Conservation (phyloP, 2,113 vertebrate genomes). For the Macquaria ambigua region DNA sequence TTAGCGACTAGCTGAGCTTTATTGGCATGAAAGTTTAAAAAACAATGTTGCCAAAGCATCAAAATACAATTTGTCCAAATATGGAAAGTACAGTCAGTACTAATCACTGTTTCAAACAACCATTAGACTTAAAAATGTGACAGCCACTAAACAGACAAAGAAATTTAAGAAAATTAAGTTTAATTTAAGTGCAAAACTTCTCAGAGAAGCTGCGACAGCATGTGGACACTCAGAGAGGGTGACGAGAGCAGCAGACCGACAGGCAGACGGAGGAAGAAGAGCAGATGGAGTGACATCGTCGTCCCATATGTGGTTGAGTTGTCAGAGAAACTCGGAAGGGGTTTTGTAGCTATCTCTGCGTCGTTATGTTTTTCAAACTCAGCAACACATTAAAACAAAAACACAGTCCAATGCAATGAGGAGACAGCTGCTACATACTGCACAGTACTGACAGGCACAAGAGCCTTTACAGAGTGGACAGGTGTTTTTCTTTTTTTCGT, state of each 20-base stretch:
- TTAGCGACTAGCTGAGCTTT: no score
- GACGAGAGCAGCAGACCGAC: neutral
- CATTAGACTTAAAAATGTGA: neutral
- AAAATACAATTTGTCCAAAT: no score
- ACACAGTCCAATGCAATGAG: neutral
- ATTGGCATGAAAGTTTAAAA: no score
- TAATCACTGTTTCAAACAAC: no score
- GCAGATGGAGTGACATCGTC: conserved; percentile 3
- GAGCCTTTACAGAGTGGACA: no score
- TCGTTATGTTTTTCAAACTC: neutral
- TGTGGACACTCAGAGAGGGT: neutral
- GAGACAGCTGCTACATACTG: neutral
- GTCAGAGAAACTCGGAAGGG: neutral
- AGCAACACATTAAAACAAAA: neutral
- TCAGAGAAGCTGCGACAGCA: neutral
- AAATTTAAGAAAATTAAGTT: neutral
- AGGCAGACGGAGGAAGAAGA: neutral
- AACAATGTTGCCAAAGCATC: no score
- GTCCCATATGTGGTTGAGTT: neutral
- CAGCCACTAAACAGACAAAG: neutral
- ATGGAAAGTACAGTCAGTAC: no score
- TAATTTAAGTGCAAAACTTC: neutral
- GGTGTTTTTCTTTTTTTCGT: neutral
- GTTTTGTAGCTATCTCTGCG: neutral
- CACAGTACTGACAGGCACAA: no score